Percentiles rank a stretch among this genome's conserved stretches.
Evolutionary conservation across 1,140 invertebrate genomes (phyloP).

Genomic region (Proales similis): DNA sequence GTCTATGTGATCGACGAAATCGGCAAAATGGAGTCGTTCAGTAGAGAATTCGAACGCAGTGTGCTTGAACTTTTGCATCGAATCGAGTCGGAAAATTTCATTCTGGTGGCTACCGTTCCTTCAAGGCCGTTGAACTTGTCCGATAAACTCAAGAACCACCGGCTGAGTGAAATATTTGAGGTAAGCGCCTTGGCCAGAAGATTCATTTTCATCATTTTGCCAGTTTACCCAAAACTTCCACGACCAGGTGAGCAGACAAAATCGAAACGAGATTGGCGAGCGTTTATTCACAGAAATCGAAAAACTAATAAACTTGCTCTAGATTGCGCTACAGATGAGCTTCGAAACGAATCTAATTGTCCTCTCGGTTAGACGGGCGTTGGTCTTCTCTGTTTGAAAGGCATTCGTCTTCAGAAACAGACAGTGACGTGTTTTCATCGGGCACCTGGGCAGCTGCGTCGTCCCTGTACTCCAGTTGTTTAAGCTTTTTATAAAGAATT

Average conservation of each 20-base stretch:
- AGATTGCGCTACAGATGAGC: too few species aligned
- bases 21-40: slow-evolving; percentile 31
- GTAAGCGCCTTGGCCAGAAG: neutral
- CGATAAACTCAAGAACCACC: slow-evolving; percentile 15
- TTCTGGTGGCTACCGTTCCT: slow-evolving; percentile 18
- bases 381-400: too few species aligned
- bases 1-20: slow-evolving; percentile 25
- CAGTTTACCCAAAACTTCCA: too few species aligned
- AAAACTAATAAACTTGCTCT: too few species aligned
- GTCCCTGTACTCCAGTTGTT: slow-evolving; percentile 14
- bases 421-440: too few species aligned
- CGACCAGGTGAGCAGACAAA: too few species aligned
- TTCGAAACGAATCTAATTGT: too few species aligned
- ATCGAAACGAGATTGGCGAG: too few species aligned
- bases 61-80: neutral
- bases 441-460: neutral
- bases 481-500: slow-evolving; percentile 16
- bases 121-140: slow-evolving; percentile 7
- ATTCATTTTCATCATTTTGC: too few species aligned
- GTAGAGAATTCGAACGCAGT: slow-evolving; percentile 20
- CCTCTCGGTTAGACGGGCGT: too few species aligned
- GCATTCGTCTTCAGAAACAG: too few species aligned
- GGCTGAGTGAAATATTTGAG: slow-evolving; percentile 1
- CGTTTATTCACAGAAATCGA: too few species aligned
- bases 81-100: slow-evolving; percentile 14